Base-by-base conservation (phyloP, 2,797 vertebrate species). In the Acanthurus leucopareius region DNA sequence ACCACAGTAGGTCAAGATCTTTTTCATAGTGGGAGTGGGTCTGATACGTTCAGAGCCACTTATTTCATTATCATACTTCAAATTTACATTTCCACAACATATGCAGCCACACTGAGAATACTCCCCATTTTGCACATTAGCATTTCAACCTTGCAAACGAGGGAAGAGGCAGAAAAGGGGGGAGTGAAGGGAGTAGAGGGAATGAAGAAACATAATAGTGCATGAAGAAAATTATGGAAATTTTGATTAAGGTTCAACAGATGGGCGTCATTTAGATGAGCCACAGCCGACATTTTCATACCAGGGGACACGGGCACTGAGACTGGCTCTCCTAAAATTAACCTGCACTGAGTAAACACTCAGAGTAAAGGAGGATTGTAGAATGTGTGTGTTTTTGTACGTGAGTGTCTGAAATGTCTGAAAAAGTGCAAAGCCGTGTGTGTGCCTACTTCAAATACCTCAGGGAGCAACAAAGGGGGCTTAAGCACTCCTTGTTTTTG, bases 171-270 rank as follows among this genome's bases (percentile, higher is more conserved):
- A 1, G 70, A 60, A 15, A 38, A 48, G 54, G 35, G 40, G 22
- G 61, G 20, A 13, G 60, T 20, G 38, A 52, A 22, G 32, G 32
- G 32, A 35, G 32, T 35, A 62, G 28, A 49, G 40, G 40, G 28
- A 69, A 65, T 7, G 79, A 66, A 71, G 69, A 69, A 75, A 80
- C 65, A 88, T 74, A 87, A 82, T 47, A 71, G 76, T 61, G 75
- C 51, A 74, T 68, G 77, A 77, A 83, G 77, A 69, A 87, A 91
- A 91, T 88, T 83, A 89, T 86, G 89, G 82, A 86, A 80, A 89
- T 81, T 86, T 84, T 88, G 85, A 92, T 89, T 88, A 93, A 80
- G 82, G 82, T 88, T 82, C 88, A 94, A 89, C 91, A 93, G 91
- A 94, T 94, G 91, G 87, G 35, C 66, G 20, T 86, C 73, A 62